Conservation (phyloP, 2,888 invertebrate genomes). For the Isotomurus palustris region DNA sequence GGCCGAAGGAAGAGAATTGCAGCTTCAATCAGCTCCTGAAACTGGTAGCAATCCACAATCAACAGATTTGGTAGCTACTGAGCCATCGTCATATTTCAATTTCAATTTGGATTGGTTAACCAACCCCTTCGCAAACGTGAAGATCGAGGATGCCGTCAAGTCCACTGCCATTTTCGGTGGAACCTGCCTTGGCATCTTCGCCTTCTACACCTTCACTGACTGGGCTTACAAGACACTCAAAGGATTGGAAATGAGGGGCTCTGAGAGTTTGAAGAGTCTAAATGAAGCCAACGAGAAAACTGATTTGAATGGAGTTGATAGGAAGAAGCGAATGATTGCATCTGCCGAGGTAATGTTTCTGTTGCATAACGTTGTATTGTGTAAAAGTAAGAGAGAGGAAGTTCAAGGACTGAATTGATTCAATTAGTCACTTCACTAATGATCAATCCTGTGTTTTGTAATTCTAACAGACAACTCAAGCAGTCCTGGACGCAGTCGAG, state of each 20-base stretch:
- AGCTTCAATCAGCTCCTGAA: no score
- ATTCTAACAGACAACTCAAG: neutral
- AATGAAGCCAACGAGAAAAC: neutral
- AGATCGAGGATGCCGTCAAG: neutral
- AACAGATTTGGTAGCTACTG: no score
- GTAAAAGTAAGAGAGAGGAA: no score
- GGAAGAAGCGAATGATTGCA: neutral
- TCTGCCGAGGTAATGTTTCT: conserved; percentile 6
- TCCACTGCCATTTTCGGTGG: neutral
- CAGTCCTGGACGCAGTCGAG: neutral
- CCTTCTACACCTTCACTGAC: neutral
- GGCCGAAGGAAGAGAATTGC: no score
- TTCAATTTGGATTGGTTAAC: neutral
- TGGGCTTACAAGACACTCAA: neutral
- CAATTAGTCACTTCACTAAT: no score
- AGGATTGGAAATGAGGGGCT: no score
- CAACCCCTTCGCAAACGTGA: neutral
- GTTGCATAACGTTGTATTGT: no score
- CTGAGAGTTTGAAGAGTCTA: no score
- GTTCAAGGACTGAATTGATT: no score
- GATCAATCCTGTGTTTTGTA: no score
- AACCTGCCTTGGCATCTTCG: neutral
- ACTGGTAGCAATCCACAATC: no score
- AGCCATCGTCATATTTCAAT: no score
- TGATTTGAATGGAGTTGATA: neutral